A percentile compares a stretch with the other conserved stretches of the same genome.
Evolutionary conservation across 2,113 vertebrate species (phyloP).

Genomic region (Amblyopsis rosae): DNA sequence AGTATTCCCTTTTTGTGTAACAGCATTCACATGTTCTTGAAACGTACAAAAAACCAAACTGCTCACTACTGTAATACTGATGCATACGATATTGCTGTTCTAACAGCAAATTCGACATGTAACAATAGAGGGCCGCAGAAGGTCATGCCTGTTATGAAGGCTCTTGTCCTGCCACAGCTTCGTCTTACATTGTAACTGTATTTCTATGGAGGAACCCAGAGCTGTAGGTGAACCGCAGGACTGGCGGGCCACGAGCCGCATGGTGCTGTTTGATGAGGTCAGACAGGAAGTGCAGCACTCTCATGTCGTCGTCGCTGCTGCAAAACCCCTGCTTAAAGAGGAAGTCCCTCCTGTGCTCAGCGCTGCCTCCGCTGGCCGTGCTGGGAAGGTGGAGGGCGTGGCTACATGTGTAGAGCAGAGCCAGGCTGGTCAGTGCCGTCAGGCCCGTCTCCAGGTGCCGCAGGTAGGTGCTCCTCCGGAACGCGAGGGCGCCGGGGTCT

Average conservation of each 20-base stretch:
- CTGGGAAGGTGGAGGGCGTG: constrained; percentile 72
- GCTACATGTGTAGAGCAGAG: constrained; percentile 86
- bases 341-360: constrained; percentile 16
- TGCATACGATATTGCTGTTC: no score
- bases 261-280: constrained; percentile 67
- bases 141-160: neutral
- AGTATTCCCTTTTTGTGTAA: no score
- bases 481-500: constrained; percentile 81
- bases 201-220: constrained; percentile 56
- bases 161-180: neutral
- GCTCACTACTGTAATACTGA: no score
- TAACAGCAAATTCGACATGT: no score
- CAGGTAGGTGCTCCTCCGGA: constrained; percentile 87
- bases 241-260: constrained; percentile 34
- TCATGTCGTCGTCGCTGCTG: constrained; percentile 43
- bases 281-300: constrained; percentile 63
- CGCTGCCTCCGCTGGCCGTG: constrained; percentile 37
- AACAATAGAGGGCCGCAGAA: neutral
- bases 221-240: constrained; percentile 59
- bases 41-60: no score
- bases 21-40: no score
- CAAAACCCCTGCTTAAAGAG: neutral
- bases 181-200: constrained; percentile 15
- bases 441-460: constrained; percentile 87
- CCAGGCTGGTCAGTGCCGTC: constrained; percentile 83